Conservation (phyloP, 2,113 vertebrate species). For the Haliaeetus leucogaster region DNA sequence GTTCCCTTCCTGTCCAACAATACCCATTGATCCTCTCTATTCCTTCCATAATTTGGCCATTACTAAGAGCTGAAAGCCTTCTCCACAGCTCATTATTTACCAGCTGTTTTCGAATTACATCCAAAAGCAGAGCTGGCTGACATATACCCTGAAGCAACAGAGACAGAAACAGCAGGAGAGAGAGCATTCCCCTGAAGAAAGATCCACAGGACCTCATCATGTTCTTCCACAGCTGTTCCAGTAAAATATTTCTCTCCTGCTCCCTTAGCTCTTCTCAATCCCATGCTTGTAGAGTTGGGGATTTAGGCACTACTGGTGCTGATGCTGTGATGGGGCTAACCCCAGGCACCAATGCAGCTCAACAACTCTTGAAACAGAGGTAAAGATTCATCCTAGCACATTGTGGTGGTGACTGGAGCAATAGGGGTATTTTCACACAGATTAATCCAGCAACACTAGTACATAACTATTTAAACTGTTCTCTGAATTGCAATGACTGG, state of each 20-base stretch:
- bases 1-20: not conserved
- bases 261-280: not conserved
- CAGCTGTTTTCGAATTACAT: not conserved
- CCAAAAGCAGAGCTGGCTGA: not conserved
- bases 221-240: not conserved
- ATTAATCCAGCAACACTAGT: not conserved
- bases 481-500: slow-evolving; percentile 7
- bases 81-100: not conserved
- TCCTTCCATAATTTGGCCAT: not conserved
- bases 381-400: not conserved
- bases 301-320: not conserved
- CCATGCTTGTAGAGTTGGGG: not conserved
- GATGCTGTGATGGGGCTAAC: not conserved
- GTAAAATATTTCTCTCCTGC: not conserved
- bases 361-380: not conserved
- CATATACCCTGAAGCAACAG: not conserved
- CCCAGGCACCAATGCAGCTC: not conserved
- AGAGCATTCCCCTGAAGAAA: not conserved
- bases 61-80: not conserved
- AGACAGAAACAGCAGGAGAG: not conserved
- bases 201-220: not conserved
- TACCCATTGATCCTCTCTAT: not conserved
- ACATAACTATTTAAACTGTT: slow-evolving; percentile 4
- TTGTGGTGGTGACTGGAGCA: not conserved
- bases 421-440: not conserved